These are phyloP conservation scores for Leuciscus idus DNA, from an alignment of 2,113 vertebrate species.

Conservation along the genomic window DNA sequence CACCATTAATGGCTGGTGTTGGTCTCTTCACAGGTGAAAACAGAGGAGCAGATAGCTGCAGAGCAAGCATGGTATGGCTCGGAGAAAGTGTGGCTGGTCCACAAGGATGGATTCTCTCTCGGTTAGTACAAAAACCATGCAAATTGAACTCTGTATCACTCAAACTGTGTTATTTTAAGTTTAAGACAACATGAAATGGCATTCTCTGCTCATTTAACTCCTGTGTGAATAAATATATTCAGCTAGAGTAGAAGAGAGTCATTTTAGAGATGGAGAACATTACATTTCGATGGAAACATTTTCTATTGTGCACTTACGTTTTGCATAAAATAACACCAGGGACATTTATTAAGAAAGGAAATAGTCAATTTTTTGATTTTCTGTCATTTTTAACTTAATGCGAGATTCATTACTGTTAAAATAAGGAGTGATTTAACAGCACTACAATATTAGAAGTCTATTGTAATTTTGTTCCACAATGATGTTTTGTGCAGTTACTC, in stretches of 20 bases:
- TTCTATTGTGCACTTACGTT: background rate
- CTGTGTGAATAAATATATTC: background rate
- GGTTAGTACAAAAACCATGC: constrained; percentile 73
- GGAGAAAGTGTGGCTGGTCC: constrained; percentile 96
- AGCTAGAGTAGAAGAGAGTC: background rate
- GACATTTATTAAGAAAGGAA: background rate
- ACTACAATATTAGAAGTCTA: background rate
- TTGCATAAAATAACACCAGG: background rate
- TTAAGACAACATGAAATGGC: background rate
- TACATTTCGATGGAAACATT: constrained; percentile 6
- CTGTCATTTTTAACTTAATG: background rate
- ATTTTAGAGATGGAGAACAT: background rate
- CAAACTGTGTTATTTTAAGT: background rate
- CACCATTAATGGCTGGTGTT: background rate
- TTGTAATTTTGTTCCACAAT: background rate
- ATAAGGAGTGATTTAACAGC: background rate
- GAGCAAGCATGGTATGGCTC: constrained; percentile 97
- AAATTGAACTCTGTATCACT: background rate
- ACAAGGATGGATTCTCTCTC: constrained; percentile 95
- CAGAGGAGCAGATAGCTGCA: constrained; percentile 90
- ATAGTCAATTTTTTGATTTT: background rate
- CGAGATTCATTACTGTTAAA: background rate
- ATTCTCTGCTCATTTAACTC: background rate
- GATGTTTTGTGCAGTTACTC: background rate
- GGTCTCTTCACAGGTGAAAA: constrained; percentile 82